A percentile compares a stretch with the other conserved stretches of the same genome.
Evolutionary conservation across 2,113 vertebrate species (phyloP).

Genomic region (Tamias sibiricus): DNA sequence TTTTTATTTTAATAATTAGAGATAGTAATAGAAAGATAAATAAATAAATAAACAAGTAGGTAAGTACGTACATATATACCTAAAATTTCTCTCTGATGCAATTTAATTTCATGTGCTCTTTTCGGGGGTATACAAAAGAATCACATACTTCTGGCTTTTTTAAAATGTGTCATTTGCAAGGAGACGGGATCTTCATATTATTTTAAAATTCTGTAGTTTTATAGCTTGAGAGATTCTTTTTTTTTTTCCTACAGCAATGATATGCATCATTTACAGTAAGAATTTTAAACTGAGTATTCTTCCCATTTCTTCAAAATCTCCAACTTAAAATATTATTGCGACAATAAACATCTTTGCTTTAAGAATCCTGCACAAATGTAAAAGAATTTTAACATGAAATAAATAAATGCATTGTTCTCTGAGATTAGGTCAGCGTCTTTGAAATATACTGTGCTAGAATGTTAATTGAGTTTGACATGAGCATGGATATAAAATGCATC

Average conservation of each 20-base stretch:
- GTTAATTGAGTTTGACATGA: constrained; percentile 92
- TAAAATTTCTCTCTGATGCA: constrained; percentile 9
- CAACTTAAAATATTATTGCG: constrained; percentile 62
- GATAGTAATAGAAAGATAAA: background rate
- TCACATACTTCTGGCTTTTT: background rate
- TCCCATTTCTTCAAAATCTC: constrained; percentile 46
- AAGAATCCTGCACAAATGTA: constrained; percentile 71
- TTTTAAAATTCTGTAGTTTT: constrained; percentile 64
- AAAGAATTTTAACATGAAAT: constrained; percentile 81
- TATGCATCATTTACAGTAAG: background rate
- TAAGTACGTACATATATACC: background rate
- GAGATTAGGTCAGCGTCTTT: constrained; percentile 86
- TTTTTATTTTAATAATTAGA: constrained; percentile 26
- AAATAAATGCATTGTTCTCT: constrained; percentile 84
- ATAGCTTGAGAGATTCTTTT: background rate
- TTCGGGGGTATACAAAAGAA: background rate
- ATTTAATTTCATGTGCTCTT: constrained; percentile 34
- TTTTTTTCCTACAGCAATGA: background rate
- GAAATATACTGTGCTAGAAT: constrained; percentile 87
- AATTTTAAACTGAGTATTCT: constrained; percentile 61
- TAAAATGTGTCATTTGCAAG: constrained; percentile 39
- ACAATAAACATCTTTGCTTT: constrained; percentile 79
- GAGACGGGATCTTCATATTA: constrained; percentile 28
- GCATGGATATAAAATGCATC: constrained; percentile 89
- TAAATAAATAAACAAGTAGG: background rate